A percentile compares a stretch with the other conserved stretches of the same genome.
Conservation (phyloP, 2,888 invertebrate genomes). For the Drosophila hawaiiensis region DNA sequence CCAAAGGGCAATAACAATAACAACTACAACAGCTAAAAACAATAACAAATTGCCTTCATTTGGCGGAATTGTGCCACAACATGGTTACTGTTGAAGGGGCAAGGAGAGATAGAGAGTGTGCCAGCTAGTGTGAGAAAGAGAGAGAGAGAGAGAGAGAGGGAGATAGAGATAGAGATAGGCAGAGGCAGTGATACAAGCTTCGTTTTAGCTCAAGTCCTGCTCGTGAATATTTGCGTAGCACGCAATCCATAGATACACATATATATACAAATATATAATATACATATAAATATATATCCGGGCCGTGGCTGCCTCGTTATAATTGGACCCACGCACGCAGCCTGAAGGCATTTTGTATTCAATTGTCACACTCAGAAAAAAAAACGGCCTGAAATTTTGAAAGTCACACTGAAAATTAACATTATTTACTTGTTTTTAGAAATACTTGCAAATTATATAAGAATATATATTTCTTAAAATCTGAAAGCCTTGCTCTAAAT, state of each 20-base stretch:
- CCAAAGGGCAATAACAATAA: conserved; percentile 29
- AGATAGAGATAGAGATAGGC: neutral
- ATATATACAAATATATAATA: neutral
- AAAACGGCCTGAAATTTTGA: neutral
- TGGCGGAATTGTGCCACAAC: conserved; percentile 53
- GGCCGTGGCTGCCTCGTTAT: conserved; percentile 33
- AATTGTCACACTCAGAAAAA: conserved; percentile 55
- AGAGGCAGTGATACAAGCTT: conserved; percentile 11
- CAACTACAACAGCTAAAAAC: conserved; percentile 23
- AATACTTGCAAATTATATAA: neutral
- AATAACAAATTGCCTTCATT: conserved; percentile 68
- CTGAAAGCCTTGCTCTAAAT: neutral
- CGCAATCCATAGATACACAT: conserved; percentile 51
- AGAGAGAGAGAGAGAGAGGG: neutral
- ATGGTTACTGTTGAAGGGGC: neutral
- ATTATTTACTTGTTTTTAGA: neutral
- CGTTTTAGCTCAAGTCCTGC: conserved; percentile 8
- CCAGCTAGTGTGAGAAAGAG: neutral
- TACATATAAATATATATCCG: neutral
- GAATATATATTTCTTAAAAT: neutral
- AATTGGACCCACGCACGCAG: conserved; percentile 70
- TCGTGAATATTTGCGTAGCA: conserved; percentile 55
- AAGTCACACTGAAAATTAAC: neutral
- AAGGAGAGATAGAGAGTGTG: neutral
- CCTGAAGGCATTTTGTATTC: conserved; percentile 62